Evolutionary conservation across 1,140 invertebrate species (phyloP), one percentile per base, ranked within the genome.

Genomic region (Drosophila aff.): DNA sequence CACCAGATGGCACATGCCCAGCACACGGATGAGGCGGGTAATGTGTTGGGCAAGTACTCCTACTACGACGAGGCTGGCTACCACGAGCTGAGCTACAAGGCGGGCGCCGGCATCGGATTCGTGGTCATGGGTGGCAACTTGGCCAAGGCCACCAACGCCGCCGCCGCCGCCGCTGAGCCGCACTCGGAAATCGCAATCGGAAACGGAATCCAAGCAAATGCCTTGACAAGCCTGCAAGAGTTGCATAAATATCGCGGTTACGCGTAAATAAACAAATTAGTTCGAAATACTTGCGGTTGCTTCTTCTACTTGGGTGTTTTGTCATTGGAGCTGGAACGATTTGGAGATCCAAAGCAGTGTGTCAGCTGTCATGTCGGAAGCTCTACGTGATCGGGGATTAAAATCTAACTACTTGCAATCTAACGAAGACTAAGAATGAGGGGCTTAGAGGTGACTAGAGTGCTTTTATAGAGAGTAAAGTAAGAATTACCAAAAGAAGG

Each of bases 1-100:
- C 63, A 95, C 15, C 95, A 96, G 74, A 95, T 96, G 85, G 93
- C 95, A 76, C 93, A 96, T 72, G 94, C 95, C 3, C 96, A 96
- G 92, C 94, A 94, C 50, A 95, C 95, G 74, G 95, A 96, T 86
- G 93, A 95, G 2, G 93, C 93, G 16, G 95, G 95, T 26, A 95
- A 96, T 81, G 95, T 96, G 0, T 87, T 95, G 74, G 96, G 96
- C 28, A 96, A 95, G 5, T 96, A 96, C 92, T 95, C 95, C 4
- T 96, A 96, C 87, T 92, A 96, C 31, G 95, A 96, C 80, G 95
- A 95, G 31, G 84, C 84, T 26, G 89, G 83, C 31, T 91, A 85
- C 58, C 84, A 91, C 26, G 89, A 91, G 65, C 43, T 91, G 8
- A 91, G 81, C 76, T 91, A 89, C 44, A 85, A 91, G 68, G 89